Conservation (phyloP, 2,888 invertebrate species). For the Nasonovia ribisnigri region DNA sequence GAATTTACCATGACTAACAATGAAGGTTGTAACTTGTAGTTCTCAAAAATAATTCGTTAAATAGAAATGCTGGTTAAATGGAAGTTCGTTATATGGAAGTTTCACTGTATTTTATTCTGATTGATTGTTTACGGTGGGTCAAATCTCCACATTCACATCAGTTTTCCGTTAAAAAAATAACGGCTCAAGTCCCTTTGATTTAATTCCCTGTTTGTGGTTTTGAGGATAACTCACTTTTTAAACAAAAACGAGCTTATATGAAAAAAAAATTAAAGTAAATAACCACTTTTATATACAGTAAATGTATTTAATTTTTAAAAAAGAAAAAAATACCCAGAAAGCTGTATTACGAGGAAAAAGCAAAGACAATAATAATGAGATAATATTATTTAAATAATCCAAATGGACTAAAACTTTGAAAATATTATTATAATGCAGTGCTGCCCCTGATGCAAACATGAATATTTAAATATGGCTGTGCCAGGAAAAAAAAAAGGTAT, state of each 20-base stretch:
- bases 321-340: not conserved
- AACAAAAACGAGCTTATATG: constrained; percentile 13
- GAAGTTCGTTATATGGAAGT: too few relatives aligned
- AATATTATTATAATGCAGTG: constrained; percentile 18
- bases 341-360: constrained; percentile 6
- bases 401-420: not conserved
- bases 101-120: too few relatives aligned
- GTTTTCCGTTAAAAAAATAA: not conserved
- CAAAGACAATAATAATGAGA: constrained; percentile 22
- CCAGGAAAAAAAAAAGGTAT: not conserved
- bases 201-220: not conserved
- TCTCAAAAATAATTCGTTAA: too few relatives aligned
- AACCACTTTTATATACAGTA: constrained; percentile 25
- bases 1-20: too few relatives aligned
- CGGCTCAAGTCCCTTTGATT: not conserved
- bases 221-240: not conserved
- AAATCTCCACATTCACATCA: not conserved
- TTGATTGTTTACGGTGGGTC: not conserved
- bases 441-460: not conserved
- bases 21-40: too few relatives aligned
- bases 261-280: constrained; percentile 24
- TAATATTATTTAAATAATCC: constrained; percentile 30
- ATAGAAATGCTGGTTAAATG: too few relatives aligned
- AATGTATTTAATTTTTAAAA: constrained; percentile 27
- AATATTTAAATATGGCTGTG: constrained; percentile 19